phyloP scores from a whole-genome alignment of 2,113 vertebrate genomes.

The Emydura subglobosa region DNA sequence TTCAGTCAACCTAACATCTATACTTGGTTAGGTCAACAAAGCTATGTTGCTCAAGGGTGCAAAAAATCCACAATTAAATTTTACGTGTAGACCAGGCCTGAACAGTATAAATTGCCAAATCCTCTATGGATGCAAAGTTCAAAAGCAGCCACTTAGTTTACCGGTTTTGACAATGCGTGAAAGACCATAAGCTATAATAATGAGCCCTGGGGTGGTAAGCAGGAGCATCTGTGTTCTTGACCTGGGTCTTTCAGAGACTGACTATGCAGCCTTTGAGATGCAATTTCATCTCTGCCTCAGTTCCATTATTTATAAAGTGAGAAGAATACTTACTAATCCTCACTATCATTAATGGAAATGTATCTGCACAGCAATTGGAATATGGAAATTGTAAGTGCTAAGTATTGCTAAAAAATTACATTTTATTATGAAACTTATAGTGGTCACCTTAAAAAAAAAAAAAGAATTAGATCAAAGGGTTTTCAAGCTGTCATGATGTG shows the following conservation, averaged over 20 bases:
- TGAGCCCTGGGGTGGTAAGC: background rate
- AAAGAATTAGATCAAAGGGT: background rate
- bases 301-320: background rate
- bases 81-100: background rate
- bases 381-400: background rate
- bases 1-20: background rate
- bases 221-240: conserved; percentile 30
- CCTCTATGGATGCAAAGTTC: background rate
- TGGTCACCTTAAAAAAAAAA: background rate
- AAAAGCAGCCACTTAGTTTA: background rate
- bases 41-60: background rate
- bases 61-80: background rate
- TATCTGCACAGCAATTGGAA: background rate
- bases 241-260: background rate
- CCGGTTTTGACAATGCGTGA: background rate
- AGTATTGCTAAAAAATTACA: background rate
- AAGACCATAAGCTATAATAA: background rate
- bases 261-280: background rate
- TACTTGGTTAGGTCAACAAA: background rate
- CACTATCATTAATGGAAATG: background rate
- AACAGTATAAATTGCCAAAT: background rate
- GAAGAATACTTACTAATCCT: background rate
- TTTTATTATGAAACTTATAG: background rate
- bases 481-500: background rate
- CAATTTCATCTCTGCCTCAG: background rate